Base-by-base conservation (phyloP, 2,888 invertebrate genomes). In the Brenthis hecate region DNA sequence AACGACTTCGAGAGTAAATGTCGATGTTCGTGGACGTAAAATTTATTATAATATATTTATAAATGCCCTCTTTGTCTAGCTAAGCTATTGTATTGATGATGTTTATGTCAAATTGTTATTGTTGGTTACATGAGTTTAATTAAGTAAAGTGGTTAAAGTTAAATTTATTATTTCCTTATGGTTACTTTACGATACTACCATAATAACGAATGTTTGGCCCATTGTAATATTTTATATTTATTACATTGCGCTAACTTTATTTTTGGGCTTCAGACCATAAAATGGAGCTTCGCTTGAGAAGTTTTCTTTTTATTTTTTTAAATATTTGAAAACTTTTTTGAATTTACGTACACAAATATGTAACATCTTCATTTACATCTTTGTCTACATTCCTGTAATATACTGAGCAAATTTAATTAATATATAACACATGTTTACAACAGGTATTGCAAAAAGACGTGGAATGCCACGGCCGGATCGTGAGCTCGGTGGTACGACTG, bases 371-470 rank as follows among this genome's bases (percentile, higher is more conserved):
- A 28, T 28, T 28, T 28, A 28, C 0, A 4, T 28, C 28, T 28
- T 28, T 4, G 0, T 28, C 28, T 23, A 23, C 23, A 2, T 23
- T 28, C n/a, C 13, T 14, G 4, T 51, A 51, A 14, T 51, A 56
- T 56, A 6, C 3, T 50, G 16, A 13, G 8, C 28, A 48, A 0
- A 13, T 19, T 48, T 36, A 6, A 6, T 61, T 62, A 19, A 13
- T 56, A 19, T 48, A 43, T 53, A 8, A 0, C 1, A 16, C 19
- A 32, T 4, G 23, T 80, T 80, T 28, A 23, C 68, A 93, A 36
- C 94, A 98, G 98, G 96, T 96, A 94, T 95, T 98, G 88, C 97
- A 98, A 94, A 95, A 96, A 85, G 97, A 98, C 94, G 97, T 98
- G 91, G 97, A 97, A 94, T 97, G 97, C 89, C 97, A 97, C 94